phyloP scores from a whole-genome alignment of 2,113 vertebrate genomes.

The Callipepla squamata region DNA sequence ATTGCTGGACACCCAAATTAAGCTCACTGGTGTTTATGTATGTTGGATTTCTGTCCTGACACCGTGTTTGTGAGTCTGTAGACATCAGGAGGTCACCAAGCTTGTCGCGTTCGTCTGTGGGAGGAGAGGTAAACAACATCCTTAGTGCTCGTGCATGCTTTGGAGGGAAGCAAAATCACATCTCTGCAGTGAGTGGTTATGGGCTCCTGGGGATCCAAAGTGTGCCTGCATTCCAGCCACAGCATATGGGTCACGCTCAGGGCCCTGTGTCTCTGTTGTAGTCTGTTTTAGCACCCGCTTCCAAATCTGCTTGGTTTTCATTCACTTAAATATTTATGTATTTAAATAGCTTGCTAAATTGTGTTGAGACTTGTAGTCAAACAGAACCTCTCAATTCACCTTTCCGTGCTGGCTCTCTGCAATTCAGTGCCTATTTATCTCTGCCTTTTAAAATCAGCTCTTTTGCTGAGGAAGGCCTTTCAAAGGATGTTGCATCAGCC shows the following conservation, averaged over 20 bases:
- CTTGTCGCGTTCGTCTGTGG: background rate
- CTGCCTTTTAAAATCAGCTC: constrained; percentile 50
- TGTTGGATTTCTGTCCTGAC: background rate
- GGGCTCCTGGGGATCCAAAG: background rate
- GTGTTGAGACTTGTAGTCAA: constrained; percentile 32
- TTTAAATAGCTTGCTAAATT: constrained; percentile 51
- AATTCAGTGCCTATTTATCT: constrained; percentile 65
- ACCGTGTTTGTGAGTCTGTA: background rate
- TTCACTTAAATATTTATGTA: constrained; percentile 51
- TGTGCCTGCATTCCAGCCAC: background rate
- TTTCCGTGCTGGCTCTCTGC: background rate
- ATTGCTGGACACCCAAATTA: background rate
- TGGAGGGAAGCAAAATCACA: background rate
- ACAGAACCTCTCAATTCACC: constrained; percentile 44
- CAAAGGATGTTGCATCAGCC: constrained; percentile 64
- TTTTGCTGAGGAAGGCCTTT: constrained; percentile 64
- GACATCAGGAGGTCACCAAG: background rate
- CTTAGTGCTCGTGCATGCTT: background rate
- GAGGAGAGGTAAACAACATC: background rate
- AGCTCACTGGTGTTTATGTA: background rate
- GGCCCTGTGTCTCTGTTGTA: background rate
- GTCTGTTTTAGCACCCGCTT: background rate
- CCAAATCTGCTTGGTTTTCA: constrained; percentile 1
- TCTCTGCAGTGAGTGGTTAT: background rate
- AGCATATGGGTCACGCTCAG: rapidly evolving